Conservation (phyloP, 2,797 vertebrate genomes). For the Botia almorhae region DNA sequence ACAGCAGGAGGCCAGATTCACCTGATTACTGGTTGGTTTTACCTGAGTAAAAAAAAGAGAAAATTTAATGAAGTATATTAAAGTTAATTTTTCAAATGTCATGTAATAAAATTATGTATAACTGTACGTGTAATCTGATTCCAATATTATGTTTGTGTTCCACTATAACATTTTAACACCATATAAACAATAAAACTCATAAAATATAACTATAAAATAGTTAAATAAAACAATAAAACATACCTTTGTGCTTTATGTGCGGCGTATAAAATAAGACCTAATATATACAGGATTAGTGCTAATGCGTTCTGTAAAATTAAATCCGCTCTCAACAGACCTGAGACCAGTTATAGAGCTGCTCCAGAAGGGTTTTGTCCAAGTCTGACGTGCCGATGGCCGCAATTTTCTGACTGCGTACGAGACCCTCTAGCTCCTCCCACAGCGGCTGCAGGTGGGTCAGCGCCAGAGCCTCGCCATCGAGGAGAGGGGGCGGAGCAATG, state of each 20-base stretch:
- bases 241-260: not conserved
- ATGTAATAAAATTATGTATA: not conserved
- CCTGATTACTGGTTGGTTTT: conserved; percentile 98
- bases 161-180: not conserved
- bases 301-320: not conserved
- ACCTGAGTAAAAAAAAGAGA: conserved; percentile 75
- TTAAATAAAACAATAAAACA: no score
- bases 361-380: conserved; percentile 92
- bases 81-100: not conserved
- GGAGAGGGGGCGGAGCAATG: conserved; percentile 85
- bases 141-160: not conserved
- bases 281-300: not conserved
- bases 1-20: conserved; percentile 97
- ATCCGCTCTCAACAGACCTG: conserved; percentile 77
- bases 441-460: conserved; percentile 90
- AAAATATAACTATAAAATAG: no score
- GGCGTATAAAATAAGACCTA: not conserved
- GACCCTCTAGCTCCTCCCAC: conserved; percentile 91
- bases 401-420: conserved; percentile 87
- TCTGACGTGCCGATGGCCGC: conserved; percentile 96
- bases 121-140: not conserved
- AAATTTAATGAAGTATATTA: no score
- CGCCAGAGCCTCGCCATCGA: conserved; percentile 82
- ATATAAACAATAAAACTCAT: not conserved
- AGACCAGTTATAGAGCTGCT: conserved; percentile 95